Base-by-base conservation (phyloP, 2,113 vertebrate species). In the Ochotona curzoniae region DNA sequence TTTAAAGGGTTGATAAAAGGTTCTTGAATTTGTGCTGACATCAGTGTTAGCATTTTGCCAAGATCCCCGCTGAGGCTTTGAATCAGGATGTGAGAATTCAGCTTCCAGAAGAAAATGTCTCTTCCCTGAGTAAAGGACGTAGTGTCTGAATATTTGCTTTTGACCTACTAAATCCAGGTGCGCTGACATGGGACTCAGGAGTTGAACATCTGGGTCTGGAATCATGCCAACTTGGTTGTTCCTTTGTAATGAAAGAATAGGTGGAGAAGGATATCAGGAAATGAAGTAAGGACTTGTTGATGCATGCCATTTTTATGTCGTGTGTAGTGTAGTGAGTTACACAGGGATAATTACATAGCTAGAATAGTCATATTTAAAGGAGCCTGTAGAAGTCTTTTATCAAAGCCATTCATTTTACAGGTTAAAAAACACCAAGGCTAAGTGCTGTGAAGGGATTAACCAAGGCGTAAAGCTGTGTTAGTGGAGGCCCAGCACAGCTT, bases 401-500 rank as follows among this genome's bases (percentile, higher is more conserved):
- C 88, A 89, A 89, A 93, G 84, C 89, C 76, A 82, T 85, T 91
- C 64, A 82, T 91, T 91, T 92, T 89, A 82, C 54, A 89, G 67
- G 54, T 87, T 51, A 32, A 76, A 93, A 80, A 81, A 28, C 35
- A 73, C 83, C 32, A 60, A 76, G 30, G 87, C 93, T 89, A 87
- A 81, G 44, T 25, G 38, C 89, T 89, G 81, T 91, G 87, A 94
- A 94, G 60, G 76, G 95, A 93, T 93, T 93, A 73, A 93, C 87
- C n/a, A 60, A 84, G 81, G 89, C 61, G 78, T 44, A 83, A 81
- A 86, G 76, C 95, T 89, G 0, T n/a, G 4, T 90, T 49, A 49
- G 75, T 35, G 75, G 89, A 79, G 78, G 32, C 54, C 67, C 35
- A 26, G 0, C 86, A 32, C 18, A 87, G 89, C 89, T 93, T 61